Percentiles rank a stretch among this genome's conserved stretches.
Conservation (phyloP, 1,140 invertebrate species). For the Apolygus lucorum region DNA sequence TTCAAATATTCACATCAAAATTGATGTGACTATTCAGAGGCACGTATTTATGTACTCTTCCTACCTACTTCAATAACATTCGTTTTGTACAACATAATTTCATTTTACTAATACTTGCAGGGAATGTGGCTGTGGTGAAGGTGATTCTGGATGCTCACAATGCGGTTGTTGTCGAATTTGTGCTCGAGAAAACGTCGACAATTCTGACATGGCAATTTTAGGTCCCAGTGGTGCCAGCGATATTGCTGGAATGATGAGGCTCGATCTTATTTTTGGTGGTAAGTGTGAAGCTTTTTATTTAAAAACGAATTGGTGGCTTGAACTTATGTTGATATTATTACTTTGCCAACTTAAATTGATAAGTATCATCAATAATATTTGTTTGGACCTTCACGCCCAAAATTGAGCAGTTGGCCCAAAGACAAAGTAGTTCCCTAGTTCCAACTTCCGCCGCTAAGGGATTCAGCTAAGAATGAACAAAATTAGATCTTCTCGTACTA, state of each 20-base stretch:
- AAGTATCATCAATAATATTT: no score
- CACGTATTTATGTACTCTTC: no score
- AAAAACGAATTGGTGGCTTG: neutral
- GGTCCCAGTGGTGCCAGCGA: constrained; percentile 45
- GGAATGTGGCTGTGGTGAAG: constrained; percentile 90
- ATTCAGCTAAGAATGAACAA: no score
- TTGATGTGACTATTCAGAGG: no score
- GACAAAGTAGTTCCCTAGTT: no score
- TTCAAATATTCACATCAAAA: no score
- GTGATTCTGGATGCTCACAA: constrained; percentile 83
- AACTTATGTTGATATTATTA: neutral
- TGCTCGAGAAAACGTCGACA: constrained; percentile 58
- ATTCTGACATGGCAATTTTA: constrained; percentile 43
- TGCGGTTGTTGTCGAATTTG: constrained; percentile 88
- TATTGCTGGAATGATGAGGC: constrained; percentile 46
- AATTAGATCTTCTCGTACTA: no score
- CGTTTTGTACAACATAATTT: neutral
- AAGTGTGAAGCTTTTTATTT: neutral
- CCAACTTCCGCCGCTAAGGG: no score
- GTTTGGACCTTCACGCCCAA: no score
- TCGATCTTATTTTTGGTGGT: constrained; percentile 46
- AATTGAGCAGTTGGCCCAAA: no score
- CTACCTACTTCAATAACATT: constrained; percentile 4
- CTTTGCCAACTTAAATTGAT: no score
- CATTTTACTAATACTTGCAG: constrained; percentile 43